Evolutionary conservation across 2,797 vertebrate species (phyloP), one percentile per base, ranked within the genome.

Genomic region (Dallia pectoralis): DNA sequence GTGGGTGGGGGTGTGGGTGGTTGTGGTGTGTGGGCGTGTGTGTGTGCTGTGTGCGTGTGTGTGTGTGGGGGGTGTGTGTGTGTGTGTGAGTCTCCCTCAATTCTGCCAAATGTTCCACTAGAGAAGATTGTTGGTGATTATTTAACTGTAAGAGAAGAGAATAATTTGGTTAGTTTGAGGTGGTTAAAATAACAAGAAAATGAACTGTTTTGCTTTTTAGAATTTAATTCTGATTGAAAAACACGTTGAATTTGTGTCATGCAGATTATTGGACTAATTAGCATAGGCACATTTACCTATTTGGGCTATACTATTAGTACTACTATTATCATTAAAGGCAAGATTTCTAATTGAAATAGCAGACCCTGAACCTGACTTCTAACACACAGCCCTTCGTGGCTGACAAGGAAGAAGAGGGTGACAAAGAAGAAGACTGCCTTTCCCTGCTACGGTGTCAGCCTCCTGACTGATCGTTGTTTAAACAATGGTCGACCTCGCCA

Each of bases 391-490:
- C 36, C n/a, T 33, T 66, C 18, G 40, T 40, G 64, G 18, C 33
- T 22, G 64, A 3, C 11, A 19, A 22, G 32, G 33, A 66, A 72
- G 59, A 18, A 19, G 61, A 69, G 66, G 11, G 67, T 19, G 18
- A 44, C 4, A 1, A 16, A 44, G 64, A 27, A 32, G 68, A 69
- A 14, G 72, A 32, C 48, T 0, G 14, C 1, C 51, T n/a, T 33
- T 30, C 59, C 59, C 68, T 30, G 78, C 77, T 75, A 79, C 73
- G 79, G 75, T 76, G 67, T 44, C 63, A 69, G 61, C 62, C 1
- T 56, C n/a, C 67, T 87, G 81, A 89, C 82, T 49, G 61, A 80
- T 80, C 82, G 87, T 87, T 87, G 84, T 86, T 88, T 86, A 79
- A 89, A 86, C 84, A 88, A 69, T 79, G 81, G 70, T 76, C 81